Percentiles rank a stretch among this genome's conserved stretches.
phyloP scores from a whole-genome alignment of 2,797 vertebrate genomes.

The Pangasius krempfi region DNA sequence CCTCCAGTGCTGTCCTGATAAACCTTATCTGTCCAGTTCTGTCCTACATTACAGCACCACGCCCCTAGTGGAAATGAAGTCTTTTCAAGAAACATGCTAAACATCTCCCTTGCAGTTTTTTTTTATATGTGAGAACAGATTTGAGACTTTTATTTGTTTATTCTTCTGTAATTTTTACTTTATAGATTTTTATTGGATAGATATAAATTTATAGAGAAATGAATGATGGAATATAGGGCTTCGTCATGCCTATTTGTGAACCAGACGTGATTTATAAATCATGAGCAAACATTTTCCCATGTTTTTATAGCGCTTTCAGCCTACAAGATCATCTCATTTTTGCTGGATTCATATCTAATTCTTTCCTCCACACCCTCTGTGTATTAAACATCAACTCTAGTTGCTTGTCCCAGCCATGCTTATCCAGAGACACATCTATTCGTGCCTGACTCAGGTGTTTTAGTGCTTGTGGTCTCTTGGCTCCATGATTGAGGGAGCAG shows the following conservation, averaged over 20 bases:
- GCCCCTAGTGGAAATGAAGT: neutral
- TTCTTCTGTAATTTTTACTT: neutral
- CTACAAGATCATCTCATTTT: neutral
- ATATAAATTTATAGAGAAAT: too few species aligned
- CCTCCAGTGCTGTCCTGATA: neutral
- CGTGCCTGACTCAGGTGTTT: conserved; percentile 40
- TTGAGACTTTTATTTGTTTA: neutral
- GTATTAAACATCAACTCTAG: conserved; percentile 3
- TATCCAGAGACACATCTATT: conserved; percentile 28
- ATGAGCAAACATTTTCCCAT: neutral
- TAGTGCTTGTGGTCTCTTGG: conserved; percentile 30
- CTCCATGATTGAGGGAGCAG: conserved; percentile 24
- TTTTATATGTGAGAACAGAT: neutral
- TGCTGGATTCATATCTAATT: neutral
- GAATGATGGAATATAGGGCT: neutral
- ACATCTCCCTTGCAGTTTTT: neutral
- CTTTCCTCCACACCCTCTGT: neutral
- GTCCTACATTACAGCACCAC: neutral
- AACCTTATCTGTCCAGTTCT: neutral
- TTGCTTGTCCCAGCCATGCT: conserved; percentile 16
- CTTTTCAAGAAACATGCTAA: neutral
- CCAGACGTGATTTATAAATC: neutral
- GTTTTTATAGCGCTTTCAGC: neutral
- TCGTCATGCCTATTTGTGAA: neutral
- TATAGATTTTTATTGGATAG: neutral